Conservation (phyloP, 2,113 vertebrate genomes). For the Arenaria interpres region DNA sequence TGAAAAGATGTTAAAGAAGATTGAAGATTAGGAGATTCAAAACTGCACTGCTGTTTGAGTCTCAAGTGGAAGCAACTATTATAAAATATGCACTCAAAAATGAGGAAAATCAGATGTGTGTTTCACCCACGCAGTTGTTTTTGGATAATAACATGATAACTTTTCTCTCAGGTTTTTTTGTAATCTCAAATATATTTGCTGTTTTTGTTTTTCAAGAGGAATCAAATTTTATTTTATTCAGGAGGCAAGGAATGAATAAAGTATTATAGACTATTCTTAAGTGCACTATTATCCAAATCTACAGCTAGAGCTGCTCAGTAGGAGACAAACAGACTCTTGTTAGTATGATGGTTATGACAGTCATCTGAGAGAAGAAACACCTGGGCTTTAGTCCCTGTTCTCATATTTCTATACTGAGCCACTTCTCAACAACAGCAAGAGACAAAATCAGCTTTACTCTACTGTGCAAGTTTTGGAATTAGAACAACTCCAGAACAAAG, state of each 20-base stretch:
- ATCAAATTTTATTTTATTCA: neutral
- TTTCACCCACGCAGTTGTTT: neutral
- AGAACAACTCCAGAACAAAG: neutral
- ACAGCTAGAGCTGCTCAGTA: neutral
- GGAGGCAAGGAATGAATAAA: neutral
- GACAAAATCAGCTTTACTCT: neutral
- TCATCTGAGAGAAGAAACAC: neutral
- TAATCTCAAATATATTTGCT: neutral
- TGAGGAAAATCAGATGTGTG: neutral
- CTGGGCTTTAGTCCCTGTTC: neutral
- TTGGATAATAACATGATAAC: neutral
- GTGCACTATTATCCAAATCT: neutral
- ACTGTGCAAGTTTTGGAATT: neutral
- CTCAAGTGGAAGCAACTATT: neutral
- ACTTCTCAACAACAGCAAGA: neutral
- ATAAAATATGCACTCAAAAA: neutral
- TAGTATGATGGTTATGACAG: neutral
- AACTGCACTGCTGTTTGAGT: neutral
- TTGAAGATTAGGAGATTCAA: neutral
- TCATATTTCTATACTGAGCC: neutral
- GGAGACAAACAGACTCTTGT: neutral
- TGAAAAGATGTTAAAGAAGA: neutral
- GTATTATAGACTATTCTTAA: neutral
- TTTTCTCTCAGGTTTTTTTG: neutral
- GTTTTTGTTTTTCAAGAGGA: neutral